Conservation (phyloP, 2,888 invertebrate species). For the Cantharis nigra region DNA sequence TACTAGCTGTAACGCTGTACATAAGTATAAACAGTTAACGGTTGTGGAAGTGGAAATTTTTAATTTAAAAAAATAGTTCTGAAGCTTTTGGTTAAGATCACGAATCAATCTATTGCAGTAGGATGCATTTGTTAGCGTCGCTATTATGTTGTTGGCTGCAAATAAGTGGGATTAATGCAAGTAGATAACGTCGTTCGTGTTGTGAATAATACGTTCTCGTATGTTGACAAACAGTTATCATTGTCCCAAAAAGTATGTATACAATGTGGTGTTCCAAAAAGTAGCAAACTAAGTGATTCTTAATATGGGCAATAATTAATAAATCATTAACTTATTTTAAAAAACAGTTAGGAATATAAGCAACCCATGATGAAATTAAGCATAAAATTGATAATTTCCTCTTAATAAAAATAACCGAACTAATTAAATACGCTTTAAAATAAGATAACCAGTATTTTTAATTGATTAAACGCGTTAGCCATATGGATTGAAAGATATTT, state of each 20-base stretch:
- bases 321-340: neutral
- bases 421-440: neutral
- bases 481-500: neutral
- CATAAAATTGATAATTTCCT: neutral
- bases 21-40: neutral
- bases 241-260: neutral
- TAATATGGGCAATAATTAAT: neutral
- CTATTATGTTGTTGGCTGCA: neutral
- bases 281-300: neutral
- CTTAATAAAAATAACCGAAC: neutral
- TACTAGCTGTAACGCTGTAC: neutral
- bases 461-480: neutral
- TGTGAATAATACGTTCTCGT: neutral
- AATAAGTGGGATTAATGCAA: neutral
- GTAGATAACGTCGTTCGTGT: neutral
- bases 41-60: neutral
- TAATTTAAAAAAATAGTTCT: neutral
- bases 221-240: neutral
- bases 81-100: neutral
- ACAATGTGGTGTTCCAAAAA: neutral
- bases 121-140: slow-evolving; percentile 7
- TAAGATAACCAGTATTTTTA: neutral
- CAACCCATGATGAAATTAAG: neutral
- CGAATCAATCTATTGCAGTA: neutral
- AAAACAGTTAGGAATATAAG: neutral